Evolutionary conservation across 2,888 invertebrate genomes (phyloP), one percentile per base, ranked within the genome.

Genomic region (Meloe dianella): DNA sequence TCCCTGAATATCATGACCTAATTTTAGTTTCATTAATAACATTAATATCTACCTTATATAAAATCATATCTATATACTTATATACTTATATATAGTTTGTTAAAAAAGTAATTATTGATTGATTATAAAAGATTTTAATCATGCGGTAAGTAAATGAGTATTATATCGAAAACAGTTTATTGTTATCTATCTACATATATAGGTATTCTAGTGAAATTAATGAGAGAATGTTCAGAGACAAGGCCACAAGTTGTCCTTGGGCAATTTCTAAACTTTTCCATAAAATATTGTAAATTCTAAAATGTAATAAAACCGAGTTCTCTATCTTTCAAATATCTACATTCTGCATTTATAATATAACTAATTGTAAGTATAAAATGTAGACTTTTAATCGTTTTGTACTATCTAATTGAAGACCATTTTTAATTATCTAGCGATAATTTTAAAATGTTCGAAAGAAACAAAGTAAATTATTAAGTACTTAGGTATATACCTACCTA

Each of bases 251-350:
- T 74, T 70, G 67, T 74, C 75, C 74, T 69, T 73, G 62, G 78
- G 80, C 79, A 75, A 77, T 77, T 80, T 77, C 71, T 75, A 76
- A 81, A 81, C 74, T 81, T 79, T 78, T 74, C 76, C 77, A 77
- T 80, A 78, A 81, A 75, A 78, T 74, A 78, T 77, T 79, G 78
- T 77, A 74, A 77, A 79, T 77, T 79, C 77, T 78, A 73, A 73
- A 74, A 75, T 78, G 78, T 79, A 78, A 78, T 78, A 76, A 75
- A 77, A 75, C 68, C 71, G 71, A n/a, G n/a, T n/a, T n/a, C 72
- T 74, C 73, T 69, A 74, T 74, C 75, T 71, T 75, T 74, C 71
- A 75, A 75, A 73, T n/a, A n/a, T n/a, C n/a, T 67, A 75, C 71
- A 72, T 72, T 75, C 74, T 70, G 71, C 69, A 72, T 68, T 71